Base-by-base conservation (phyloP, 2,888 invertebrate species). In the Platycnemis pennipes region DNA sequence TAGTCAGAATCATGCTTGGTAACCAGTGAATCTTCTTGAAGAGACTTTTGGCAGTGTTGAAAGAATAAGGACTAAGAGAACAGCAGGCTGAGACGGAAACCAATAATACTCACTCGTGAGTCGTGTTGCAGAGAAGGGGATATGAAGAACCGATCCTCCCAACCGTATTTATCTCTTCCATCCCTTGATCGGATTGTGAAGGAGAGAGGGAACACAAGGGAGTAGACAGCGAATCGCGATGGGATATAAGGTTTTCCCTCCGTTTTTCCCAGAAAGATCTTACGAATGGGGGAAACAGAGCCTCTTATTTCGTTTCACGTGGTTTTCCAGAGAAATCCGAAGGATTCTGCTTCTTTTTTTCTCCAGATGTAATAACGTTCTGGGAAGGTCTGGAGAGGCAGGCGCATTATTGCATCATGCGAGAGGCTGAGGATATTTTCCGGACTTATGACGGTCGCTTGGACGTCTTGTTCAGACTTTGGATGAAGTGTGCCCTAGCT, bases 111-210 rank as follows among this genome's bases (percentile, higher is more conserved):
- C 77, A 13, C 11, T 16, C 77, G 31, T 77, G 77, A 77, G 77
- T 26, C 45, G 37, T 45, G 87, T 44, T n/a, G 22, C 26, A 46
- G 22, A 37, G n/a, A 26, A n/a, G 46, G 46, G 44, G 69, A 91
- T 91, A 44, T 63, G 56, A 91, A 42, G 44, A n/a, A 42, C 44
- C 37, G 56, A 69, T 69, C 69, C 45, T 22, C 26, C n/a, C 91
- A 42, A 56, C 53, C 56, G 91, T 91, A 77, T 77, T 77, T 77
- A 63, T 77, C 77, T 77, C 37, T 13, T 5, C 63, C 63, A 44
- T 91, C 19, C n/a, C 16, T 16, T 56, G 91, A 91, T 91, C 91
- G 63, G 91, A 91, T 91, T 91, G 91, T 44, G 44, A 63, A 42
- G 53, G 37, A 77, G 37, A n/a, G 13, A 77, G 77, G 77, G 13